Percentiles rank a stretch among this genome's conserved stretches.
Evolutionary conservation across 2,797 vertebrate genomes (phyloP).

Genomic region (Buphagus erythrorhynchus): DNA sequence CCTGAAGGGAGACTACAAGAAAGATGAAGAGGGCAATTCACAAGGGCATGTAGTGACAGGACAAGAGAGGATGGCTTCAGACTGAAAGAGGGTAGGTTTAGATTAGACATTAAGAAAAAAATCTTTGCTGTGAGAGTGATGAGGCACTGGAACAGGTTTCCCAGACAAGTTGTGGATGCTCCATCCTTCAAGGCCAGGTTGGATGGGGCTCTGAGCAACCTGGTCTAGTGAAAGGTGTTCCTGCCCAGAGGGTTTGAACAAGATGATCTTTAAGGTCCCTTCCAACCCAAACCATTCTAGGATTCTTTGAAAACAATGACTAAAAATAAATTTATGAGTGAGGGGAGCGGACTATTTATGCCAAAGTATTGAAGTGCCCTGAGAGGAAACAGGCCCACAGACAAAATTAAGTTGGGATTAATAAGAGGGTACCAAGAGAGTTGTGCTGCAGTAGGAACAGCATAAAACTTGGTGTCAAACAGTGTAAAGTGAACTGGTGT

Average conservation of each 20-base stretch:
- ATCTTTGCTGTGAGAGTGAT: neutral
- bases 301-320: neutral
- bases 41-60: neutral
- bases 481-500: neutral
- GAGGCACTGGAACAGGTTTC: neutral
- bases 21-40: neutral
- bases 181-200: neutral
- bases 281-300: neutral
- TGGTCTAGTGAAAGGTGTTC: too few species aligned
- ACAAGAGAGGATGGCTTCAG: neutral
- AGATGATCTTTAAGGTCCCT: neutral
- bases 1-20: too few species aligned
- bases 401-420: neutral
- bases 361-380: neutral
- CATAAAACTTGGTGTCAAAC: neutral
- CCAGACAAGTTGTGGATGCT: neutral
- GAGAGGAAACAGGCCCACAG: neutral
- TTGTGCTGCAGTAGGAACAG: neutral
- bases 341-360: neutral
- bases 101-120: neutral
- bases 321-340: neutral
- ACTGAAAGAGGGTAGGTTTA: neutral
- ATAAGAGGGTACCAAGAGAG: neutral
- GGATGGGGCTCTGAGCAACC: neutral
- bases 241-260: neutral